phyloP scores from a whole-genome alignment of 1,140 invertebrate species.

The Ephestia elutella region DNA sequence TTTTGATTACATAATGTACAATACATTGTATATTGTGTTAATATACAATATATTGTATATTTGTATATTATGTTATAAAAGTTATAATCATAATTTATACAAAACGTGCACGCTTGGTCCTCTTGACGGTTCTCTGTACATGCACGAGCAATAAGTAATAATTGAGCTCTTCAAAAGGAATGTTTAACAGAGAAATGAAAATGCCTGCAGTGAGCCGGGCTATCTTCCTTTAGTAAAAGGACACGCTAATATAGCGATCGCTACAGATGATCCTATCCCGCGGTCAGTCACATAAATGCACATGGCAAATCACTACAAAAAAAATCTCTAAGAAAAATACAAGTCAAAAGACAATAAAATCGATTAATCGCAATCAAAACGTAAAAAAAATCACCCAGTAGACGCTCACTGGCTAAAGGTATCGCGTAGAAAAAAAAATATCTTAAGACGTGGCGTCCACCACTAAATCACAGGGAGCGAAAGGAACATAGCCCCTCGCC shows the following conservation, averaged over 20 bases:
- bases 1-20: neutral
- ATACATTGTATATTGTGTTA: neutral
- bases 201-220: constrained; percentile 16
- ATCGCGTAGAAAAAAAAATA: constrained; percentile 34
- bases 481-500: constrained; percentile 23
- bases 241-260: constrained; percentile 4
- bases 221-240: constrained; percentile 2
- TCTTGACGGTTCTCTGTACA: constrained; percentile 33
- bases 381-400: constrained; percentile 32
- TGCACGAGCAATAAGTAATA: constrained; percentile 19
- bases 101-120: constrained; percentile 33
- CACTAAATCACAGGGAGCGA: constrained; percentile 52
- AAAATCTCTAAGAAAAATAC: constrained; percentile 45
- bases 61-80: too few relatives aligned
- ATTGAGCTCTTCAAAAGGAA: constrained; percentile 37
- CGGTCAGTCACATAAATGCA: constrained; percentile 56
- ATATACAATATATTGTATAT: neutral
- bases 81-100: neutral
- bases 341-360: constrained; percentile 57
- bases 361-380: constrained; percentile 43
- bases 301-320: constrained; percentile 34
- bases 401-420: constrained; percentile 17
- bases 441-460: constrained; percentile 23
- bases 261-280: constrained; percentile 10
- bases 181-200: constrained; percentile 40